Conservation (phyloP, 2,797 vertebrate species). For the Pipistrellus nathusii region DNA sequence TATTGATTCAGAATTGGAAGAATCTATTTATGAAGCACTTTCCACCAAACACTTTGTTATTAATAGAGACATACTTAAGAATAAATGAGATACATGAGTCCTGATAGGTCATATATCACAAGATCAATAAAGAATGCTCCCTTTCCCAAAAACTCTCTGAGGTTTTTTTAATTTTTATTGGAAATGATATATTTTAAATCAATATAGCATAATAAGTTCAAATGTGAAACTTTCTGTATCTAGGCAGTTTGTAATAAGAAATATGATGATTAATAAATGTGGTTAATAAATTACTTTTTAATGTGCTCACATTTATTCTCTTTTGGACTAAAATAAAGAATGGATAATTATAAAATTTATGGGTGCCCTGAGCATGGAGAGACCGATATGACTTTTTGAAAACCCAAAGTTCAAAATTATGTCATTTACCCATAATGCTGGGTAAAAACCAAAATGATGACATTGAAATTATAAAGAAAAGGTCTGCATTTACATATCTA, state of each 20-base stretch:
- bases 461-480: not conserved
- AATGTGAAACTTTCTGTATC: not conserved
- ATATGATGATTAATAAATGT: not conserved
- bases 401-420: not conserved
- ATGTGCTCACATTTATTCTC: not conserved
- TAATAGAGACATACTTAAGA: conserved; percentile 18
- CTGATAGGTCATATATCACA: not conserved
- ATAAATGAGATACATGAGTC: not conserved
- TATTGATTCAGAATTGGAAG: not conserved
- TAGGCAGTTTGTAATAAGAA: not conserved
- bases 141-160: not conserved
- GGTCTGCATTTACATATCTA: not conserved
- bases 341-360: not conserved
- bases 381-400: not conserved
- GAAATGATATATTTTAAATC: too few relatives aligned
- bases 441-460: not conserved
- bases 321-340: not conserved
- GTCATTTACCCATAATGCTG: not conserved
- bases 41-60: not conserved
- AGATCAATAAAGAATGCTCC: not conserved
- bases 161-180: too few relatives aligned
- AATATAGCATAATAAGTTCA: not conserved
- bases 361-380: not conserved
- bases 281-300: not conserved
- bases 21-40: not conserved